A percentile compares a stretch with the other conserved stretches of the same genome.
These are phyloP conservation scores for Dromiciops gliroides DNA, from an alignment of 2,113 vertebrate species.

Conservation along the genomic window DNA sequence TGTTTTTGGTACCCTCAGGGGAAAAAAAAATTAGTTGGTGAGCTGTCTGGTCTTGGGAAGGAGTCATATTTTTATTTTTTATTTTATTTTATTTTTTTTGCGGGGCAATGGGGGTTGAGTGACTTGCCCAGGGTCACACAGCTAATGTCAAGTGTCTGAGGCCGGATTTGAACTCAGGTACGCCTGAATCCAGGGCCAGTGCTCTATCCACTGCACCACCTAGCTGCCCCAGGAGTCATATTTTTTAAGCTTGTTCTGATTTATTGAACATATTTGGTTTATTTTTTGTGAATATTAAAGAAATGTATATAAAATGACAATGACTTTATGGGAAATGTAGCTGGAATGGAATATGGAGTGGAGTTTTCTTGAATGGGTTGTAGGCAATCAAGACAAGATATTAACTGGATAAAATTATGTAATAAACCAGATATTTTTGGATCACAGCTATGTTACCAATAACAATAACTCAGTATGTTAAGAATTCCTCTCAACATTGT, in stretches of 20 bases:
- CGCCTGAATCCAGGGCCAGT: no score
- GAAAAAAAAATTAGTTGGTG: not conserved
- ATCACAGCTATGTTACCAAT: not conserved
- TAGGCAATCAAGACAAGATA: no score
- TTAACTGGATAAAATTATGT: no score
- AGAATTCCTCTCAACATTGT: not conserved
- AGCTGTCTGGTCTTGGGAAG: not conserved
- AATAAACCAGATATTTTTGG: no score
- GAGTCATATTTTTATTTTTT: no score
- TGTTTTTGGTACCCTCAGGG: not conserved
- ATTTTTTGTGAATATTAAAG: not conserved
- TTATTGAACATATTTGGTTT: not conserved
- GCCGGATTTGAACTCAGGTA: no score
- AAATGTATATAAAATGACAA: not conserved
- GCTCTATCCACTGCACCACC: no score
- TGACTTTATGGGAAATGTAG: not conserved
- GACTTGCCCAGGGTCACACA: no score
- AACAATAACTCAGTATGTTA: not conserved
- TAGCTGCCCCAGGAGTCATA: not conserved
- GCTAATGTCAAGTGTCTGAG: no score
- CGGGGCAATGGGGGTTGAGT: no score
- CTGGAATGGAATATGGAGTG: not conserved
- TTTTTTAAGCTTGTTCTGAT: not conserved
- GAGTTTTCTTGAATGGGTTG: not conserved
- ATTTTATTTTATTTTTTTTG: no score